A percentile compares a stretch with the other conserved stretches of the same genome.
Conservation (phyloP, 2,888 invertebrate genomes). For the Metopia argyrocephala region DNA sequence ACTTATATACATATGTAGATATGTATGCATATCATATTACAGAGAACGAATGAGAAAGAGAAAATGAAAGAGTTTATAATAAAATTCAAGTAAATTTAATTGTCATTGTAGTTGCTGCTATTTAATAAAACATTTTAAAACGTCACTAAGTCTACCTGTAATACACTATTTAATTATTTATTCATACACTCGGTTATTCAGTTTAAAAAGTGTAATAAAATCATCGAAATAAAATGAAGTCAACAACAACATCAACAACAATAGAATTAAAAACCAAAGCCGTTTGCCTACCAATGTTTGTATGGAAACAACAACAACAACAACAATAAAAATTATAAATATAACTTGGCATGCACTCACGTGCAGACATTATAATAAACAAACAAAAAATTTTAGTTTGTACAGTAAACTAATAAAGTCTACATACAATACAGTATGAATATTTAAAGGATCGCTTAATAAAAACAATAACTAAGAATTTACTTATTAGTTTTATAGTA, state of each 20-base stretch:
- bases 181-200: background rate
- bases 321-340: background rate
- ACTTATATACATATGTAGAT: no score
- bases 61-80: background rate
- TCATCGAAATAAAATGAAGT: no score
- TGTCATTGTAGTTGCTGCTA: constrained; percentile 1
- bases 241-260: constrained; percentile 6
- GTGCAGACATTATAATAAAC: constrained; percentile 49
- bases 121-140: constrained; percentile 24
- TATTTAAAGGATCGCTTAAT: no score
- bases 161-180: background rate
- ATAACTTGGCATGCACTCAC: constrained; percentile 32
- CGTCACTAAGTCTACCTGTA: constrained; percentile 48
- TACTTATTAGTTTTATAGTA: no score
- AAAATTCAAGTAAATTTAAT: background rate
- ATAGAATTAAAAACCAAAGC: no score
- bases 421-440: no score
- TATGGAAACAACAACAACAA: constrained; percentile 25
- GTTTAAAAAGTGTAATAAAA: background rate
- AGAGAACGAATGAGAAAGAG: background rate
- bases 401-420: no score
- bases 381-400: no score
- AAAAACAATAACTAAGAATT: no score
- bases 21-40: no score
- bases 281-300: no score